Percentiles rank a stretch among this genome's conserved stretches.
These are phyloP conservation scores for Bufo gargarizans DNA, from an alignment of 2,113 vertebrate genomes.

Conservation along the genomic window DNA sequence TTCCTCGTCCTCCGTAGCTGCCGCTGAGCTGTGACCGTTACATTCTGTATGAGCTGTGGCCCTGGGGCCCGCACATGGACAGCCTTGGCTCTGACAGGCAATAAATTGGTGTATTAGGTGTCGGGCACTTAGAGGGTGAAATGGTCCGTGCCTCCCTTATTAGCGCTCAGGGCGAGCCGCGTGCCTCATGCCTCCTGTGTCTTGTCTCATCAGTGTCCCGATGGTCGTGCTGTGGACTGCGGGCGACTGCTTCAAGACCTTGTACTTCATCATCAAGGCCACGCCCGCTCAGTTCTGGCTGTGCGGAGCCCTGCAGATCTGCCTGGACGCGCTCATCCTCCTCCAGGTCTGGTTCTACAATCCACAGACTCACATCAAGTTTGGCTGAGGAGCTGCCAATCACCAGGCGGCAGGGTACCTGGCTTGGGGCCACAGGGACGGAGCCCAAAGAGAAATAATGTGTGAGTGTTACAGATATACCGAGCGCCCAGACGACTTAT, in stretches of 20 bases:
- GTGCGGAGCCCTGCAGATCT: constrained; percentile 76
- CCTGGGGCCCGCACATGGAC: not conserved
- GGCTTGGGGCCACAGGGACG: not conserved
- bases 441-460: constrained; percentile 4
- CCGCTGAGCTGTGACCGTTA: not conserved
- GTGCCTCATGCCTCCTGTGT: constrained; percentile 10
- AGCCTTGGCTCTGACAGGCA: not conserved
- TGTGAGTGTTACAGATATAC: not conserved
- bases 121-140: not conserved
- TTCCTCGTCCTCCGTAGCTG: not conserved
- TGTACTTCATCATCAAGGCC: constrained; percentile 77
- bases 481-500: no score
- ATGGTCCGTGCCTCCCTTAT: not conserved
- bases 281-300: constrained; percentile 79
- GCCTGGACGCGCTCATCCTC: constrained; percentile 76
- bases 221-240: constrained; percentile 82
- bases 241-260: constrained; percentile 80
- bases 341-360: constrained; percentile 76
- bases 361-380: constrained; percentile 68
- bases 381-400: constrained; percentile 64
- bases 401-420: not conserved
- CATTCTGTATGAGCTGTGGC: not conserved
- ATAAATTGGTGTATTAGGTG: not conserved
- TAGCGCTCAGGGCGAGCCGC: not conserved
- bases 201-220: constrained; percentile 72